These are phyloP conservation scores for Ceratotherium simum DNA, from an alignment of 2,113 vertebrate genomes.

Conservation along the genomic window DNA sequence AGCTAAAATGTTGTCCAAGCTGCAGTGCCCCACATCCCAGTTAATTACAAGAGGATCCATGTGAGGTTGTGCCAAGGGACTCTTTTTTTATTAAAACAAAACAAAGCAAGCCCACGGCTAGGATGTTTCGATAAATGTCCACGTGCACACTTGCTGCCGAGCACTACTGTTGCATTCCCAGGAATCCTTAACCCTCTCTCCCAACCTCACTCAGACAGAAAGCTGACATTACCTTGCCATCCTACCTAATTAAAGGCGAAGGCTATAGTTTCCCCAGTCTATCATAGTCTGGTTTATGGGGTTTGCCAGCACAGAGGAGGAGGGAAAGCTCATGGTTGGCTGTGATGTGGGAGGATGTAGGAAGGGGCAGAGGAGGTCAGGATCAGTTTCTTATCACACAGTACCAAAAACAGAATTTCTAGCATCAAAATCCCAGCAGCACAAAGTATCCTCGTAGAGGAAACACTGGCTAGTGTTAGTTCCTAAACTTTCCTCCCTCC, in stretches of 20 bases:
- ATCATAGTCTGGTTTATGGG: conserved; percentile 42
- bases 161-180: not conserved
- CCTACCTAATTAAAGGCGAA: conserved; percentile 65
- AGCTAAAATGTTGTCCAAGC: conserved; percentile 15
- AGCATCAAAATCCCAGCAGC: not conserved
- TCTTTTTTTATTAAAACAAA: conserved; percentile 82
- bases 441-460: not conserved
- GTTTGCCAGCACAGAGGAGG: conserved; percentile 26
- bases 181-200: conserved; percentile 47
- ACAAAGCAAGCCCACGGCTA: not conserved
- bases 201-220: conserved; percentile 62
- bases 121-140: conserved; percentile 75
- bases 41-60: conserved; percentile 82
- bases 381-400: not conserved
- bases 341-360: not conserved
- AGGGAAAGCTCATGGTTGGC: not conserved
- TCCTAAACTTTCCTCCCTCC: not conserved
- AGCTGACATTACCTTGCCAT: conserved; percentile 54
- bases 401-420: not conserved
- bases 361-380: not conserved
- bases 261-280: conserved; percentile 59
- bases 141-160: conserved; percentile 12
- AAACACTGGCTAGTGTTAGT: not conserved
- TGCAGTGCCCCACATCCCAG: conserved; percentile 55
- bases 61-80: conserved; percentile 70